phyloP scores from a whole-genome alignment of 2,113 vertebrate species.

The Dromiciops gliroides region DNA sequence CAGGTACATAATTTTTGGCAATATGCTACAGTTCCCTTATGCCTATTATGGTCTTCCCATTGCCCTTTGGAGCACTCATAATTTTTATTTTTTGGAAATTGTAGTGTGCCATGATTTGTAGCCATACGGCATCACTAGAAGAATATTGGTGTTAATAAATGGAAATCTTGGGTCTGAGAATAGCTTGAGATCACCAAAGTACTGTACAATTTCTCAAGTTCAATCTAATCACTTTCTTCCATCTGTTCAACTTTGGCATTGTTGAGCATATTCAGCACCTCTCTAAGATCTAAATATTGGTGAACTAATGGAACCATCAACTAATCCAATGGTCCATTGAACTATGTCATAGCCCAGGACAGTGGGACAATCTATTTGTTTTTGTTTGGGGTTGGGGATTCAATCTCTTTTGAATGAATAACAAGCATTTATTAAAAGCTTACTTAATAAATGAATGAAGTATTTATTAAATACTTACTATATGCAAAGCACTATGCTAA shows the following conservation, averaged over 20 bases:
- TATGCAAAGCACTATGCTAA: neutral
- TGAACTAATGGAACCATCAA: neutral
- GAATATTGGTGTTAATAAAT: neutral
- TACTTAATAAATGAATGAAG: neutral
- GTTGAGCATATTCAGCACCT: neutral
- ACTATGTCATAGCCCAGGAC: neutral
- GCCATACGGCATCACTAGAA: neutral
- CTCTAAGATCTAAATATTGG: neutral
- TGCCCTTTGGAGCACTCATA: neutral
- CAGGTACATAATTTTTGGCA: no score
- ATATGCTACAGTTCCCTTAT: neutral
- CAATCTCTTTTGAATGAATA: neutral
- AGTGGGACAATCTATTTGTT: neutral
- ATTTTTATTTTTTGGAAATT: neutral
- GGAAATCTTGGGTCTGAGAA: neutral
- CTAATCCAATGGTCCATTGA: neutral
- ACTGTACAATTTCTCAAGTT: neutral
- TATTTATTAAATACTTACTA: neutral
- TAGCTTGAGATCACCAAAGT: neutral
- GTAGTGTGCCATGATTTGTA: neutral
- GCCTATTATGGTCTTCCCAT: neutral
- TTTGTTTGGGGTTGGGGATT: neutral
- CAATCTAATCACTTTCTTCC: neutral
- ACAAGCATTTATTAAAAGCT: neutral
- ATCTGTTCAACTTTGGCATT: neutral